Conservation (phyloP, 92 coral and sea anemone genomes). For the Actinostola sp. region DNA sequence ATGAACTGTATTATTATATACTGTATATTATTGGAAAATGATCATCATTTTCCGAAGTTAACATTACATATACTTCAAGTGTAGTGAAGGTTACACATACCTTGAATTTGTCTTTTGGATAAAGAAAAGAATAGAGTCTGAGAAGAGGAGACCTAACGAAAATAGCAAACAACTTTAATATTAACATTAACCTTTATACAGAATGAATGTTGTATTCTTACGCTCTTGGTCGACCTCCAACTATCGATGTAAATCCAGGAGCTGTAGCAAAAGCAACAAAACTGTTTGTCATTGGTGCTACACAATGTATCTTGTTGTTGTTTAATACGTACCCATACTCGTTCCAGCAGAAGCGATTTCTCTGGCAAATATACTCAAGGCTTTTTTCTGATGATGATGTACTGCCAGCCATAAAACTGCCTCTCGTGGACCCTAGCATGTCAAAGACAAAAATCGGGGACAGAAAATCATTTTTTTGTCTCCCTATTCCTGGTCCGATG, state of each 20-base stretch:
- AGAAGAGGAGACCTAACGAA: conserved; percentile 80
- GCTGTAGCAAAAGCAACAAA: conserved; percentile 53
- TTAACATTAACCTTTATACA: neutral
- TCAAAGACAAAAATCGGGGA: neutral
- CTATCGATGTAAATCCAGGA: conserved; percentile 94
- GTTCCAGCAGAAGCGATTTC: conserved; percentile 99
- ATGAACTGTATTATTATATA: too few relatives aligned
- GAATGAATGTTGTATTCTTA: conserved; percentile 28
- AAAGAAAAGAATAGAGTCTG: conserved; percentile 89
- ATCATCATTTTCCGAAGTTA: too few relatives aligned
- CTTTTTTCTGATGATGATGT: conserved; percentile 94
- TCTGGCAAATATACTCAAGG: conserved; percentile 83
- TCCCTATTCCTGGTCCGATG: too few relatives aligned
- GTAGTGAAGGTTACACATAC: too few relatives aligned
- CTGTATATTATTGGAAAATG: too few relatives aligned
- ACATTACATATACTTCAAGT: too few relatives aligned
- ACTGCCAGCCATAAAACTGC: conserved; percentile 97
- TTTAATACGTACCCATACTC: conserved; percentile 81
- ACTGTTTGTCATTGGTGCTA: neutral
- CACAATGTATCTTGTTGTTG: neutral
- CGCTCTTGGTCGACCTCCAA: conserved; percentile 98
- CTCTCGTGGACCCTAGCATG: conserved; percentile 81
- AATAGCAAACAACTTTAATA: neutral
- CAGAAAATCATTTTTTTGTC: neutral
- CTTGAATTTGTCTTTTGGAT: conserved; percentile 86